Base-by-base conservation (phyloP, 2,113 vertebrate species). In the Lasiurus cinereus region DNA sequence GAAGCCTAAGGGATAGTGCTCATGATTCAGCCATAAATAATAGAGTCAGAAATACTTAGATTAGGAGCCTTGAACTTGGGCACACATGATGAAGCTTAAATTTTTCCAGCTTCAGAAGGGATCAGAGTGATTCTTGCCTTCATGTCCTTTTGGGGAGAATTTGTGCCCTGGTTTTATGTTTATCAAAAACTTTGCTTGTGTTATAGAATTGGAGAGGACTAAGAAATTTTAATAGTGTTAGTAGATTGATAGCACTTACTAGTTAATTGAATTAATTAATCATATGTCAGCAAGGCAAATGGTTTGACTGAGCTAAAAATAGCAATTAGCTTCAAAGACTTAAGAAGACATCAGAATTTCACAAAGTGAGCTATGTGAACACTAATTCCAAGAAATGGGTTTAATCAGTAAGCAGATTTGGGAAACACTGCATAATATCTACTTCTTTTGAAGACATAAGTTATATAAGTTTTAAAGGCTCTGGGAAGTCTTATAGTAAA, bases 201-300 rank as follows among this genome's bases (percentile, higher is more conserved):
- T 69, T 36, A n/a, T 2, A n/a, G 73, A 83, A 46, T 54, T 78
- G 86, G 52, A 88, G 70, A 92, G 82, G 31, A 50, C 2, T 1
- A 46, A 76, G 8, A n/a, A 7, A 78, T 83, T 85, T 16, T 73
- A 46, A n/a, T 29, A 54, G 33, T 69, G 48, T 72, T 73, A 77
- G 78, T 31, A 24, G 8, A 56, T 59, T 64, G 50, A 33, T 46
- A 76, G 50, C 88, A 84, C 83, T 93, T 93, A 80, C 36, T n/a
- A 69, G 46, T 78, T 94, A 80, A 90, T 29, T 92, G 56, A 74
- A 74, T 80, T 83, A 91, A 91, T 56, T 19, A 79, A 48, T 33
- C n/a, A n/a, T 88, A 82, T 67, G 70, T 78, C n/a, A 73, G 46
- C 33, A 87, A 10, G 77, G 46, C 52, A 72, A 54, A 88, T 73